Evolutionary conservation across 1,140 invertebrate genomes (phyloP), one percentile per base, ranked within the genome.

Genomic region (Lordiphosa stackelbergi): DNA sequence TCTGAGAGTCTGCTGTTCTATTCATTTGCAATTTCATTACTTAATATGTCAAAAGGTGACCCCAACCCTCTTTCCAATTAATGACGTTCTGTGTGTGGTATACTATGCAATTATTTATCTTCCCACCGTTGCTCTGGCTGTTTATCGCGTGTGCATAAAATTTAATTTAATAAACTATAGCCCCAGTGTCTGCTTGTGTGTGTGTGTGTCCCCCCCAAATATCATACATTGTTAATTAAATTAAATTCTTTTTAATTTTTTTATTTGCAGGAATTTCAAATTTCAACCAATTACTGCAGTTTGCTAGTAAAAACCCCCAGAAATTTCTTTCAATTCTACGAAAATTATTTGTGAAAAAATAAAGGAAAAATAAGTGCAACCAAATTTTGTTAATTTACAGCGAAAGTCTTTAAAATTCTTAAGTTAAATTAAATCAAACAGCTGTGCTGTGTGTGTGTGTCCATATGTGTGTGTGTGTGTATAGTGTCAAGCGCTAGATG

Each of bases 241-340:
- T 53, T 48, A 24, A 38, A 54, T 53, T 19, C 35, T 9, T 48
- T 47, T 55, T 31, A 45, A 9, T 66, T 35, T 56, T 19, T 13
- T 43, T n/a, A 31, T 63, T 70, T 58, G 37, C 77, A 81, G 75
- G 77, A 81, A 72, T 72, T 65, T 61, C 37, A 83, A 45, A 69
- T 72, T 83, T 83, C 77, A 77, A 69, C 59, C 68, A 79, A 41
- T 75, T 79, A 79, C 74, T 74, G 75, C 74, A 64, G 51, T 43
- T 61, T 74, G 71, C 55, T 81, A 81, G 74, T 81, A 79, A 74
- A 69, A 53, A 54, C 37, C 45, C 53, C 60, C 55, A 16, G 49
- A 59, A 81, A 81, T 70, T 74, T 66, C 54, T 52, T 52, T 31
- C 43, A 75, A 75, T 72, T 68, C 69, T 48, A 63, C 73, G 73